Percentiles rank a stretch among this genome's conserved stretches.
These are phyloP conservation scores for Nomada flava DNA, from an alignment of 2,888 invertebrate species.

Conservation along the genomic window DNA sequence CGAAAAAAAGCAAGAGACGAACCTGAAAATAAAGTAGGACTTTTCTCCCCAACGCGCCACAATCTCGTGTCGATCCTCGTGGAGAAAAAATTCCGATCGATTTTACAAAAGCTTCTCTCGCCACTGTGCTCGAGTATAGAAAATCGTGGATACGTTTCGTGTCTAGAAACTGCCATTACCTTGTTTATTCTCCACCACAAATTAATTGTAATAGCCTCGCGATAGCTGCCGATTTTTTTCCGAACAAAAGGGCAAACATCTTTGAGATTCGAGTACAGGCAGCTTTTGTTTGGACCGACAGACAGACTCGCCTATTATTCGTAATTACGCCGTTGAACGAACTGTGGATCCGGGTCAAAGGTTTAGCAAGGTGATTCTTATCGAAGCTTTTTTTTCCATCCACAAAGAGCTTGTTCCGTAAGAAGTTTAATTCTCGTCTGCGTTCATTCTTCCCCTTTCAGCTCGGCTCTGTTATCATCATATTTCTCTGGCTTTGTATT, in stretches of 20 bases:
- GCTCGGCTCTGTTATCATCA: neutral
- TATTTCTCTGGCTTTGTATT: neutral
- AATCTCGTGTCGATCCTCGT: neutral
- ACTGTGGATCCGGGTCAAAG: neutral
- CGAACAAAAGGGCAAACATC: conserved; percentile 10
- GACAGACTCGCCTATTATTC: conserved; percentile 33
- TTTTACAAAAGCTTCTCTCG: neutral
- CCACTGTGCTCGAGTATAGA: neutral
- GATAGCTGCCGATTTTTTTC: neutral
- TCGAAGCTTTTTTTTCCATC: conserved; percentile 1
- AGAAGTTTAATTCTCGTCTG: neutral
- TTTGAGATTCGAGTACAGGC: neutral
- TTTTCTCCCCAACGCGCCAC: neutral
- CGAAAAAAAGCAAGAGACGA: neutral
- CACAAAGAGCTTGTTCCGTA: conserved; percentile 3
- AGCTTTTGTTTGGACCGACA: conserved; percentile 25
- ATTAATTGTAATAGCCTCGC: too few relatives aligned
- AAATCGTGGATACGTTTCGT: neutral
- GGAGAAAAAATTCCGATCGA: neutral
- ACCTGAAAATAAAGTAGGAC: conserved; percentile 19
- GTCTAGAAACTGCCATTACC: too few relatives aligned
- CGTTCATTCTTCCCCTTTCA: neutral
- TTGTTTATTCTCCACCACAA: too few relatives aligned
- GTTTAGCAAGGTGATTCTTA: conserved; percentile 12
- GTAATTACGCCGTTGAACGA: conserved; percentile 32